Evolutionary conservation across 2,113 vertebrate genomes (phyloP), one percentile per base, ranked within the genome.

Genomic region (Platysteira castanea): DNA sequence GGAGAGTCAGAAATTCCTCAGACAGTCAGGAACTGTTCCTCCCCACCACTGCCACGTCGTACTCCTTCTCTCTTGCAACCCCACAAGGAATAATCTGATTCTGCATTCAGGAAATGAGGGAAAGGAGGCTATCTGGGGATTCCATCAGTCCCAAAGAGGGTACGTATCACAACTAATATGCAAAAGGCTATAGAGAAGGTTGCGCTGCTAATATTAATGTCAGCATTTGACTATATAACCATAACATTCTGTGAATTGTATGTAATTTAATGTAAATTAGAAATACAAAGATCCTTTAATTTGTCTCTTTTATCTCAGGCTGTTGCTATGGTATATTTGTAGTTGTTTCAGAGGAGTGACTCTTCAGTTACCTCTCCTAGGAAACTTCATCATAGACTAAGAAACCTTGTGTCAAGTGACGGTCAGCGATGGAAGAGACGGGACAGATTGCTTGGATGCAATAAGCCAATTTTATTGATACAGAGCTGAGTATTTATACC

Each of bases 41-140:
- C 30, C 56, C 3, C 26, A 41, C 6, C 31, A 47, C 8, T 37
- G 2, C 3, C 7, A 13, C 9, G 0, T 22, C 33, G 31, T 3
- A 2, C 10, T 6, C 15, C 6, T 7, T 7, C 39, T 8, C 6
- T 11, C 37, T 53, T 3, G 1, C 16, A 33, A 7, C 0, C 7
- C 53, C 30, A 26, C 4, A 31, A 63, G 49, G 47, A 73, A 90
- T 67, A 76, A 86, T n/a, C 23, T 50, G 30, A 37, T 83, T 74
- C 7, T 64, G 14, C 20, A 19, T 16, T 41, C 53, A 84, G 64
- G 37, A 95, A 86, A 64, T 53, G 37, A 84, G 65, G 44, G 20
- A 85, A 80, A 90, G 26, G 42, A 61, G 14, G 7, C 12, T 44
- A 13, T 44, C 31, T 83, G 63, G 44, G n/a, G 39, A 86, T 46